A percentile compares a stretch with the other conserved stretches of the same genome.
Conservation (phyloP, 1,140 invertebrate genomes). For the Magallana ariakensis region DNA sequence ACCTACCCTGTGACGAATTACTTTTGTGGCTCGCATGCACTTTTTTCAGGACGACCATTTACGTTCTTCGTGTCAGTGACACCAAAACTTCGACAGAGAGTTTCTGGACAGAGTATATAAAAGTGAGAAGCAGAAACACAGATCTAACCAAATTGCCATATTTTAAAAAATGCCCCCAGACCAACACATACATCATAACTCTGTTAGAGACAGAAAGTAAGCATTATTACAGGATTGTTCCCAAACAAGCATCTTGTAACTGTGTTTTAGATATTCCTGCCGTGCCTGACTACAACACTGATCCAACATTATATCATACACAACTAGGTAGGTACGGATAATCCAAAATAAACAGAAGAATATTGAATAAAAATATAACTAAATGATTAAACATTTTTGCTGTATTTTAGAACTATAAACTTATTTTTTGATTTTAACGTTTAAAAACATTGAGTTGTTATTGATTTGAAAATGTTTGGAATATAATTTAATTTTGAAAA, state of each 20-base stretch:
- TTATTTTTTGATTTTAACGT: not conserved
- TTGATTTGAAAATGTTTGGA: no score
- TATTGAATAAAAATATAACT: not conserved
- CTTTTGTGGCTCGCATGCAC: constrained; percentile 18
- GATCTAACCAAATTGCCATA: not conserved
- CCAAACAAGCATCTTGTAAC: constrained; percentile 29
- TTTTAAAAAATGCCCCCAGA: not conserved
- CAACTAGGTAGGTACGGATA: not conserved
- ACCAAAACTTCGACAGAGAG: constrained; percentile 8
- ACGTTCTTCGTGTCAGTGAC: not conserved
- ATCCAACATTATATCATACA: not conserved
- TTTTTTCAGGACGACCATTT: constrained; percentile 27
- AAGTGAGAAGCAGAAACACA: not conserved
- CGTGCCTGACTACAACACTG: not conserved
- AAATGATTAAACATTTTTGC: not conserved
- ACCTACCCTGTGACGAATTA: not conserved
- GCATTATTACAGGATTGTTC: constrained; percentile 43
- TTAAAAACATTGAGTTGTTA: no score
- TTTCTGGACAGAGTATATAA: constrained; percentile 29
- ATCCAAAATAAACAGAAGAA: not conserved
- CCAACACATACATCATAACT: not conserved
- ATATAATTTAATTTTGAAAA: not conserved
- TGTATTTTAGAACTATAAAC: not conserved
- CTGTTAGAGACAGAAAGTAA: constrained; percentile 2
- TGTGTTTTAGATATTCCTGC: not conserved